Evolutionary conservation across 2,888 invertebrate genomes (phyloP).

Genomic region (Bembecia ichneumoniformis): DNA sequence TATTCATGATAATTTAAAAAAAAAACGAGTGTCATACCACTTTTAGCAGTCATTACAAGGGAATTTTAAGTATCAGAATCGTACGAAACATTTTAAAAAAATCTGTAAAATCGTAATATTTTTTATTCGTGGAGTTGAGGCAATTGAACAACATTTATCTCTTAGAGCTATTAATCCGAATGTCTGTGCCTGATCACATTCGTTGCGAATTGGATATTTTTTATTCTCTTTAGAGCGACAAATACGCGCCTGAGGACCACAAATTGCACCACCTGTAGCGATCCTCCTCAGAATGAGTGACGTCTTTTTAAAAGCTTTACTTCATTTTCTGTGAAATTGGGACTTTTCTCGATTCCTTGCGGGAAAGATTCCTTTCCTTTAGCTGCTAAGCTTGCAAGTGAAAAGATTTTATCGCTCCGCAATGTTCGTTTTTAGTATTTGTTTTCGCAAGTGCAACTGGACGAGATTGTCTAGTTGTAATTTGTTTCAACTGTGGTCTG

Average conservation of each 20-base stretch:
- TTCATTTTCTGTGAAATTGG: conserved; percentile 4
- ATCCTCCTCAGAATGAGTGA: conserved; percentile 6
- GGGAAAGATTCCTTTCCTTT: conserved; percentile 1
- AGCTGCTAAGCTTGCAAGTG: conserved; percentile 1
- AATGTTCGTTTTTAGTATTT: conserved; percentile 1
- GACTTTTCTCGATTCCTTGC: neutral
- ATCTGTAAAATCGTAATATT: neutral
- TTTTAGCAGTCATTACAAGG: too few species aligned
- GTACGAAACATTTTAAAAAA: neutral
- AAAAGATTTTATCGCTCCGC: conserved; percentile 2
- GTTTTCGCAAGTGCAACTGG: neutral
- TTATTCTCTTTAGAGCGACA: conserved; percentile 13
- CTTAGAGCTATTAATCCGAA: conserved; percentile 31
- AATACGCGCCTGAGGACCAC: neutral
- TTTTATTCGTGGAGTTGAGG: conserved; percentile 1
- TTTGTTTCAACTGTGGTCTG: too few species aligned
- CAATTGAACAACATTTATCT: conserved; percentile 25
- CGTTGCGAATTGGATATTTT: conserved; percentile 22
- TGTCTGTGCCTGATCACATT: conserved; percentile 26
- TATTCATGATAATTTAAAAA: too few species aligned
- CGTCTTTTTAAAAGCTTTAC: neutral
- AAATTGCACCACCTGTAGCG: conserved; percentile 6
- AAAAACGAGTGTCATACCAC: too few species aligned
- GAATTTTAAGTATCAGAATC: too few species aligned
- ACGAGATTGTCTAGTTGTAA: too few species aligned